Conservation (phyloP, 2,888 invertebrate species). For the Amorpha juglandis region DNA sequence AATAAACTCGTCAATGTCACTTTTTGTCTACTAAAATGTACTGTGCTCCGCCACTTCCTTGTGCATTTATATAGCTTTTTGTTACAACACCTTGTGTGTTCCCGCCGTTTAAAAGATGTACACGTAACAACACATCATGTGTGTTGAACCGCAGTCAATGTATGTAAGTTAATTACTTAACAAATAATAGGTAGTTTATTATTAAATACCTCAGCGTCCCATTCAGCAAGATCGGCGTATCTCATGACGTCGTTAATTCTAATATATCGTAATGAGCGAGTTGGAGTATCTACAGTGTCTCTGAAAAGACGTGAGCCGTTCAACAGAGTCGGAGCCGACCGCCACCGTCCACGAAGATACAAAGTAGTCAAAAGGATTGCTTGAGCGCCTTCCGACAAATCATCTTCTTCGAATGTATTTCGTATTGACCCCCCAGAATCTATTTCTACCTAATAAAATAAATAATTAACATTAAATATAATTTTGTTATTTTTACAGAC, state of each 20-base stretch:
- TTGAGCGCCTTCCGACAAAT: conserved; percentile 58
- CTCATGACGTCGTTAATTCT: conserved; percentile 73
- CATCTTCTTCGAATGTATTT: conserved; percentile 72
- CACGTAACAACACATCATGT: no score
- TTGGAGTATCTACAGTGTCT: conserved; percentile 48
- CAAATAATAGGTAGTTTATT: no score
- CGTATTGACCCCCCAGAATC: conserved; percentile 72
- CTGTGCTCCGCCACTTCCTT: no score
- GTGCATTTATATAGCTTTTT: no score
- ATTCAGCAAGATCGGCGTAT: conserved; percentile 63
- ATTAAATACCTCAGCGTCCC: conserved; percentile 66
- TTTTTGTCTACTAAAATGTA: no score
- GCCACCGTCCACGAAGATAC: conserved; percentile 73
- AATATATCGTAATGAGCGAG: conserved; percentile 65
- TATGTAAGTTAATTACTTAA: neutral
- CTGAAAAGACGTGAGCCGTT: conserved; percentile 66
- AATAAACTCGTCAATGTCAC: no score
- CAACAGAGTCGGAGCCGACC: conserved; percentile 72
- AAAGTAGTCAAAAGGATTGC: conserved; percentile 62
- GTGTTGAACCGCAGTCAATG: neutral
- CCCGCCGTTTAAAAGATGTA: no score
- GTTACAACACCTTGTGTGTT: no score
- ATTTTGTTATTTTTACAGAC: no score
- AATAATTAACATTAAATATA: neutral
- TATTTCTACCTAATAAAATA: conserved; percentile 55